phyloP scores from a whole-genome alignment of 2,888 invertebrate species.

The Drosophila formosana region DNA sequence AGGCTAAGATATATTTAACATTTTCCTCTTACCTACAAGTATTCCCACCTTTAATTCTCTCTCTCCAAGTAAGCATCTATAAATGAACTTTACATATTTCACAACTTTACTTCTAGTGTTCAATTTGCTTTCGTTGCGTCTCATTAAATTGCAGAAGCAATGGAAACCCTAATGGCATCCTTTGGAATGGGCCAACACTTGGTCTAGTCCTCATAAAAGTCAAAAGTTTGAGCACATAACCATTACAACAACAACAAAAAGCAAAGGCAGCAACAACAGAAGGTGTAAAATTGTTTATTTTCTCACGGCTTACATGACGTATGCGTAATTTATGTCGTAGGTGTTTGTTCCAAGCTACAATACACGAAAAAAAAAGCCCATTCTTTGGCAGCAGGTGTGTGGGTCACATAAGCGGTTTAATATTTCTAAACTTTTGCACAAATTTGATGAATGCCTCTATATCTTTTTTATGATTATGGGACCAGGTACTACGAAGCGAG shows the following conservation, averaged over 20 bases:
- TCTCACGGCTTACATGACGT: constrained; percentile 62
- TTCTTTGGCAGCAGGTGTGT: constrained; percentile 52
- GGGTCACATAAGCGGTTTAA: constrained; percentile 66
- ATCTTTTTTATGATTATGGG: constrained; percentile 13
- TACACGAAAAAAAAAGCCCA: constrained; percentile 4
- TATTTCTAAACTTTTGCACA: constrained; percentile 61
- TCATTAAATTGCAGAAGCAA: constrained; percentile 48
- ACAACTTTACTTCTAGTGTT: constrained; percentile 1
- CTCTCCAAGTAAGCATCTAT: neutral
- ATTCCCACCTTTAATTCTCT: neutral
- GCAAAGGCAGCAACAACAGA: constrained; percentile 23
- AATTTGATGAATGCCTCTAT: constrained; percentile 44
- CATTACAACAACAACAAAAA: constrained; percentile 24
- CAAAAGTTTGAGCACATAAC: constrained; percentile 61
- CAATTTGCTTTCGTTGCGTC: constrained; percentile 18
- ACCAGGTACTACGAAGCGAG: neutral
- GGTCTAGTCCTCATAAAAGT: constrained; percentile 61
- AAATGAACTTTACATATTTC: constrained; percentile 6
- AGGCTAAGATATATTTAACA: no score
- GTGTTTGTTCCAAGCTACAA: constrained; percentile 12
- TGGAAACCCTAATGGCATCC: constrained; percentile 16
- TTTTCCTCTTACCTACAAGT: no score
- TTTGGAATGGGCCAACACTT: constrained; percentile 8
- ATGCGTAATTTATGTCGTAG: constrained; percentile 72
- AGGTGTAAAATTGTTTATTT: constrained; percentile 61